Base-by-base conservation (phyloP, 2,113 vertebrate species). In the Seriola rivoliana region DNA sequence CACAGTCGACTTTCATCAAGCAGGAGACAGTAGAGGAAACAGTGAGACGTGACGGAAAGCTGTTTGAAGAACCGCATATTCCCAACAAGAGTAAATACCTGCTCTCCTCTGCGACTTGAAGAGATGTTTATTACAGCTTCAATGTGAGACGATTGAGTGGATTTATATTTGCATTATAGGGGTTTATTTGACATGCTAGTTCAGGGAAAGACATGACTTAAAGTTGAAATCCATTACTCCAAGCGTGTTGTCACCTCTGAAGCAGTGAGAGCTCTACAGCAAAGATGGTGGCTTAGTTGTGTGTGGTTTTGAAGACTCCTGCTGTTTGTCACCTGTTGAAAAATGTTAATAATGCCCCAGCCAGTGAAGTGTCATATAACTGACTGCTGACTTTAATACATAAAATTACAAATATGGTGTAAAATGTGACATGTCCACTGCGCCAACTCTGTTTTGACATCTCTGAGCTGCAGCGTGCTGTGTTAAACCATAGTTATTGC, bases 1-100 rank as follows among this genome's bases (percentile, higher is more conserved):
- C 48, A 40, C 70, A 29, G 40, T 36, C 63, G 65, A 81, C 59
- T 71, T 71, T 78, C 70, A 85, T 85, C 69, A 67, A 79, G 64
- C 52, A 14, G 17, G 63, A 57, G 50, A 46, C 65, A 36, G 71
- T 10, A 36, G 50, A 69, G 68, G 52, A 58, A 81, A 80, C 66
- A 25, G 50, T 13, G 52, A 68, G 57, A 77, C 10, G 14, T 57
- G 59, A 69, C 55, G 8, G 59, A 63, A 48, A 46, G 67, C 42
- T 0, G 58, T 80, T 71, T 75, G 67, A 81, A 65, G 59, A 65
- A 71, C 50, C 63, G 34, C 58, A 50, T 32, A 40, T 75, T 68
- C 17, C 44, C 36, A 57, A 50, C 34, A 54, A n/a, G 54, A 63
- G 46, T 71, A 66, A 71, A 57, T 44, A 21, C 58, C 72, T 42